Conservation (phyloP, 2,113 vertebrate species). For the Carollia perspicillata region DNA sequence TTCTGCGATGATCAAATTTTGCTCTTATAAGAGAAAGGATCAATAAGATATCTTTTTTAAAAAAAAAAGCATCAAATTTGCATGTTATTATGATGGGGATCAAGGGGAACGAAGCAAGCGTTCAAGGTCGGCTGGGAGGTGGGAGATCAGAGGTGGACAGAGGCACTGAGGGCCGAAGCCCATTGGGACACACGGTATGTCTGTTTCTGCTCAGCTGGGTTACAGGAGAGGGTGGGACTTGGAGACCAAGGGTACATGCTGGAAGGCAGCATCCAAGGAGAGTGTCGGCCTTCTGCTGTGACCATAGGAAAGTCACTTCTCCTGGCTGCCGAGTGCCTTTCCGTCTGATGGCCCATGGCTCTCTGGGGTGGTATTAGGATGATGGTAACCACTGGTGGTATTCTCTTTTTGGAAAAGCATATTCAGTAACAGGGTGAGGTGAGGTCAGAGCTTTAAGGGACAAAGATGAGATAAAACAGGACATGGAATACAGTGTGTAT, state of each 20-base stretch:
- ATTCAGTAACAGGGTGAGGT: neutral
- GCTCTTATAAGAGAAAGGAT: neutral
- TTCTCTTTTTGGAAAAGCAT: neutral
- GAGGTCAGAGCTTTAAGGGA: neutral
- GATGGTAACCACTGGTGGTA: neutral
- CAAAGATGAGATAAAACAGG: neutral
- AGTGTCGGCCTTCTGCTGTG: neutral
- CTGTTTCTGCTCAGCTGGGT: neutral
- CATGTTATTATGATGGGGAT: neutral
- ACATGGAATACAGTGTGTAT: neutral
- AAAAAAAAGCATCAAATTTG: neutral
- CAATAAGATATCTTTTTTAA: neutral
- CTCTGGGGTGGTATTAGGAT: neutral
- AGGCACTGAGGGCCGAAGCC: neutral
- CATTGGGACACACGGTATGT: neutral
- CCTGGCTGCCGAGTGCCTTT: neutral
- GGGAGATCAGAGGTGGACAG: neutral
- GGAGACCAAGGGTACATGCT: neutral
- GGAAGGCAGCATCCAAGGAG: neutral
- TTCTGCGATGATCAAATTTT: conserved; percentile 1
- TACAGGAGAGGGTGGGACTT: neutral
- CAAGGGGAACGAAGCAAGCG: neutral
- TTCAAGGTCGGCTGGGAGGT: neutral
- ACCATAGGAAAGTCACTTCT: neutral
- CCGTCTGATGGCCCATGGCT: neutral